These are phyloP conservation scores for Adelges cooleyi DNA, from an alignment of 1,140 invertebrate genomes.

Conservation along the genomic window DNA sequence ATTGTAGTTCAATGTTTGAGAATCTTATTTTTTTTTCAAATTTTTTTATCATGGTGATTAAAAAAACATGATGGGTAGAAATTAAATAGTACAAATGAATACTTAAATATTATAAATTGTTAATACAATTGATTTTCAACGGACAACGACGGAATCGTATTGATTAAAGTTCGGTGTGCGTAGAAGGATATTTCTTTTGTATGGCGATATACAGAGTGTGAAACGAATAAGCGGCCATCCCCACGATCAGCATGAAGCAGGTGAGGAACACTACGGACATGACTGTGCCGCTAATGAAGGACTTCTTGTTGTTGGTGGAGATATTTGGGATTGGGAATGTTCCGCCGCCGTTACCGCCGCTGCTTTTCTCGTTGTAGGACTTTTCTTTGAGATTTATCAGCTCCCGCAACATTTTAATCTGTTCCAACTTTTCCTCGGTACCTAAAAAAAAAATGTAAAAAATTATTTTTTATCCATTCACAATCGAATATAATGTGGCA, in stretches of 20 bases:
- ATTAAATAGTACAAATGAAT: too few species aligned
- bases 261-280: conserved; percentile 17
- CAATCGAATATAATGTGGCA: too few species aligned
- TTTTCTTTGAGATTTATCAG: conserved; percentile 10
- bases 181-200: conserved; percentile 19
- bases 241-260: conserved; percentile 7
- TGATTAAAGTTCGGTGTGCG: conserved; percentile 15
- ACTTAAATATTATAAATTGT: too few species aligned
- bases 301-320: background rate
- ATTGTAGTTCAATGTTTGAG: too few species aligned
- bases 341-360: background rate
- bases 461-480: too few species aligned
- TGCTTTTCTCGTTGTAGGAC: background rate
- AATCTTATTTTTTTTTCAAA: too few species aligned
- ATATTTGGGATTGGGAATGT: too few species aligned
- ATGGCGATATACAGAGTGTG: conserved; percentile 1
- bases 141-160: too few species aligned
- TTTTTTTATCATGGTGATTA: too few species aligned
- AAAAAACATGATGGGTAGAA: too few species aligned
- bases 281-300: background rate
- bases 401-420: conserved; percentile 24
- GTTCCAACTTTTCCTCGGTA: conserved; percentile 10
- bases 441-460: background rate
- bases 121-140: too few species aligned
- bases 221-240: conserved; percentile 16